Percentiles rank a stretch among this genome's conserved stretches.
Evolutionary conservation across 2,797 vertebrate genomes (phyloP).

Genomic region (Sciaenops ocellatus): DNA sequence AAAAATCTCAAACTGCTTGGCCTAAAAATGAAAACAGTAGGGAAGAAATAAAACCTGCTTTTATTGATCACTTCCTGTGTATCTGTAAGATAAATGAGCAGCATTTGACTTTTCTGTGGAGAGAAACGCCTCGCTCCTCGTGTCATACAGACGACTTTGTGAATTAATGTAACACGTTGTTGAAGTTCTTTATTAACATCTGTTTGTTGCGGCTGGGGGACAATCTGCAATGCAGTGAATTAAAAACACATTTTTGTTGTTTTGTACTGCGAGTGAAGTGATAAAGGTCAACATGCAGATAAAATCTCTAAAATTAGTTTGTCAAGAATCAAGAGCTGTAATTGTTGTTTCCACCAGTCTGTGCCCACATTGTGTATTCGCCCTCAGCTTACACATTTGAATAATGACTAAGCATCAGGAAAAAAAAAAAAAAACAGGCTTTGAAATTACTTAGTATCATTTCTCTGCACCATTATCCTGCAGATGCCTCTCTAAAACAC

Average conservation of each 20-base stretch:
- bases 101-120: constrained; percentile 47
- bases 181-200: constrained; percentile 48
- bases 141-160: constrained; percentile 13
- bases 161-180: constrained; percentile 45
- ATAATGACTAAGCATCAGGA: constrained; percentile 58
- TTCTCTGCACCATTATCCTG: constrained; percentile 29
- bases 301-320: constrained; percentile 54
- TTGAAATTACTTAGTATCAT: constrained; percentile 32
- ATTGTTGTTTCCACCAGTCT: constrained; percentile 39
- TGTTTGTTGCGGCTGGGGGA: constrained; percentile 34
- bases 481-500: constrained; percentile 26
- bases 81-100: constrained; percentile 59
- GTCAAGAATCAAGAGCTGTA: constrained; percentile 62
- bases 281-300: constrained; percentile 68
- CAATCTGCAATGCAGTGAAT: constrained; percentile 48
- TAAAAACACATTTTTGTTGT: constrained; percentile 63
- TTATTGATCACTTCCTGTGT: constrained; percentile 50
- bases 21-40: constrained; percentile 30
- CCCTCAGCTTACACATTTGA: constrained; percentile 50
- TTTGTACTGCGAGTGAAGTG: constrained; percentile 27
- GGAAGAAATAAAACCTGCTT: constrained; percentile 35
- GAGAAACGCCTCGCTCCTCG: constrained; percentile 4
- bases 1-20: constrained; percentile 31
- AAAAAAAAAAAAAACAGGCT: not conserved
- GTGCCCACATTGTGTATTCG: constrained; percentile 25